Percentiles rank a stretch among this genome's conserved stretches.
phyloP scores from a whole-genome alignment of 2,888 invertebrate genomes.

The Temnothorax unifasciatus region DNA sequence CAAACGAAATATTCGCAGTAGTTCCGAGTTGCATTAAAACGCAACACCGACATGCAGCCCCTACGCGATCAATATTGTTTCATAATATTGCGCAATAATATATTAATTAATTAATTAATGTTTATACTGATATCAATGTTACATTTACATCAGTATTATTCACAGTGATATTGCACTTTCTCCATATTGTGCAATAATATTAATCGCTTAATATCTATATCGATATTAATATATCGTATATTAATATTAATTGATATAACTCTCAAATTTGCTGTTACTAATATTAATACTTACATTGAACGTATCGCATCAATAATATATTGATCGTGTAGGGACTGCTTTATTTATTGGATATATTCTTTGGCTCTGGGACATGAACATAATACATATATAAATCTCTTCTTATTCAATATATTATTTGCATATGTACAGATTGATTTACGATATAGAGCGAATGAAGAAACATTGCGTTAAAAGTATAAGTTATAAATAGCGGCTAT shows the following conservation, averaged over 20 bases:
- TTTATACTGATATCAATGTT: background rate
- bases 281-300: background rate
- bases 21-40: background rate
- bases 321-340: background rate
- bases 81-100: constrained; percentile 1
- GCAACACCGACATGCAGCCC: background rate
- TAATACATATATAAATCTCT: constrained; percentile 53
- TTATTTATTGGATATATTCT: constrained; percentile 20
- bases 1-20: constrained; percentile 8
- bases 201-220: too few relatives aligned
- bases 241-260: too few relatives aligned
- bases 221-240: background rate
- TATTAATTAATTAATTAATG: background rate
- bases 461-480: constrained; percentile 29
- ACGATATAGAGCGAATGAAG: background rate
- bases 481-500: constrained; percentile 3
- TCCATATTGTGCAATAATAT: too few relatives aligned
- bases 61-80: background rate
- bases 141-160: background rate
- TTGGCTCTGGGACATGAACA: constrained; percentile 18
- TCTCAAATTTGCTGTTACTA: too few relatives aligned
- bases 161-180: too few relatives aligned
- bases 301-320: background rate
- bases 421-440: constrained; percentile 64
- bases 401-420: constrained; percentile 60